Evolutionary conservation across 1,140 invertebrate species (phyloP).

Genomic region (Leptinotarsa defecta): DNA sequence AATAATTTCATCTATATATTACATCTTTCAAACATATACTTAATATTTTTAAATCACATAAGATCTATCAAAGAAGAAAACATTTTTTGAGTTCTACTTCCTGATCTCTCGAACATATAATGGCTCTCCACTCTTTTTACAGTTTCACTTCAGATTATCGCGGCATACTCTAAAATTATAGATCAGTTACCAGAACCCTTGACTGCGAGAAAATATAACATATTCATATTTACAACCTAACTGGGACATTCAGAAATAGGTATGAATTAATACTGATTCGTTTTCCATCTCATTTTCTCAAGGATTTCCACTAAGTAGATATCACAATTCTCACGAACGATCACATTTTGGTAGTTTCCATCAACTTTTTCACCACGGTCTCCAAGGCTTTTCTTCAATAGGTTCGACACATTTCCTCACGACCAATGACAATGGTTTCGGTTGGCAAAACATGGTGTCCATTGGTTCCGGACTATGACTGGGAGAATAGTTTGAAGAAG

Average conservation of each 20-base stretch:
- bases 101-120: not conserved
- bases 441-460: constrained; percentile 59
- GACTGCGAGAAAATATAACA: not conserved
- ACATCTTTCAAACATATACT: constrained; percentile 21
- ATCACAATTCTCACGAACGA: constrained; percentile 25
- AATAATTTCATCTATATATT: constrained; percentile 32
- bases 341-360: constrained; percentile 21
- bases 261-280: not conserved
- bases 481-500: constrained; percentile 55
- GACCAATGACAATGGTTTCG: constrained; percentile 72
- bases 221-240: not conserved
- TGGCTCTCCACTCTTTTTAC: not conserved
- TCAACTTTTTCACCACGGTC: constrained; percentile 66
- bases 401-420: constrained; percentile 66
- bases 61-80: constrained; percentile 24
- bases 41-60: constrained; percentile 15
- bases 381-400: constrained; percentile 64
- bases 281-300: not conserved
- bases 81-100: constrained; percentile 2
- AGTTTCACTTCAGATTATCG: too few species aligned
- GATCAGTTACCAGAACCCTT: constrained; percentile 1
- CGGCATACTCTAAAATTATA: too few species aligned
- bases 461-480: constrained; percentile 54
- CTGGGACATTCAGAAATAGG: not conserved
- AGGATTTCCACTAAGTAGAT: constrained; percentile 17